Percentiles rank a stretch among this genome's conserved stretches.
Evolutionary conservation across 1,140 invertebrate species (phyloP).

Genomic region (Drosophila sucinea): DNA sequence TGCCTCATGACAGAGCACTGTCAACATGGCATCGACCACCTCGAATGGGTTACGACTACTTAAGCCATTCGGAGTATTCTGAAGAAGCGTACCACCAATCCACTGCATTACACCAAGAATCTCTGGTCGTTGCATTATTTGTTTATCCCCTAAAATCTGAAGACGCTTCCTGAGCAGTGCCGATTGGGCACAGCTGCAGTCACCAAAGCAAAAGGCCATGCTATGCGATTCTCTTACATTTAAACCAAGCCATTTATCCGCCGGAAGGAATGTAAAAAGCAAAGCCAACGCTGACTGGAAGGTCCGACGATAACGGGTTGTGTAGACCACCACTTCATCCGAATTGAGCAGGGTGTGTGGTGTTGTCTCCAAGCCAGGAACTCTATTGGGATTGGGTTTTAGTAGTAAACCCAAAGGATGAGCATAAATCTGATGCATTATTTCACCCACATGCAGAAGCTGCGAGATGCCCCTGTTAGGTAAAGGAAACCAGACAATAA

Average conservation of each 20-base stretch:
- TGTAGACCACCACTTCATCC: constrained; percentile 89
- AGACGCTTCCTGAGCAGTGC: constrained; percentile 83
- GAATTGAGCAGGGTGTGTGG: constrained; percentile 76
- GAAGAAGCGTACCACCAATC: constrained; percentile 86
- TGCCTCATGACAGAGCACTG: constrained; percentile 92
- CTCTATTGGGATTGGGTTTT: constrained; percentile 47
- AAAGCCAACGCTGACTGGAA: constrained; percentile 94
- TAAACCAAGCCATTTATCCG: constrained; percentile 81
- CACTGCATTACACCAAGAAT: constrained; percentile 85
- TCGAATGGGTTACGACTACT: constrained; percentile 87
- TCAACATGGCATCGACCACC: constrained; percentile 91
- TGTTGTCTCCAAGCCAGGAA: constrained; percentile 52
- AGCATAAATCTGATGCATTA: constrained; percentile 89
- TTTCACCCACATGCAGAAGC: constrained; percentile 89
- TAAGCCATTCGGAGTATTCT: constrained; percentile 85
- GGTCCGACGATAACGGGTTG: constrained; percentile 93
- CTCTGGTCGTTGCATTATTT: constrained; percentile 85
- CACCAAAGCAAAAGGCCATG: constrained; percentile 92
- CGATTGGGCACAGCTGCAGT: constrained; percentile 91
- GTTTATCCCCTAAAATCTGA: constrained; percentile 43
- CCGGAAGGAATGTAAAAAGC: constrained; percentile 89
- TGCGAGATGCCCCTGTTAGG: constrained; percentile 86
- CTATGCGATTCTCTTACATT: constrained; percentile 89
- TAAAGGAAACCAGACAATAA: background rate
- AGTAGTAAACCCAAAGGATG: constrained; percentile 84